Percentiles rank a stretch among this genome's conserved stretches.
These are phyloP conservation scores for Galerucella nymphaeae DNA, from an alignment of 2,888 invertebrate species.

Conservation along the genomic window DNA sequence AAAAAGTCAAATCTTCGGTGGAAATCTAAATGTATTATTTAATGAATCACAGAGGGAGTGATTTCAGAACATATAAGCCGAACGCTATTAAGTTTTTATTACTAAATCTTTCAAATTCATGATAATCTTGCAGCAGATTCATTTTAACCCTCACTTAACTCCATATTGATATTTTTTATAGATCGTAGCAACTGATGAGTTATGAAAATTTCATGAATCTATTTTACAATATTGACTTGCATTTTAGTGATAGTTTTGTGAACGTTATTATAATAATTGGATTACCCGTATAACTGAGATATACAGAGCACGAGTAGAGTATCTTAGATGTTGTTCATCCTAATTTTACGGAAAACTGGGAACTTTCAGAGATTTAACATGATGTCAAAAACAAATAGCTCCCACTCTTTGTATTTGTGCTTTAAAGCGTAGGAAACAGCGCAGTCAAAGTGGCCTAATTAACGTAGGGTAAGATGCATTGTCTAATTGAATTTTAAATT, in stretches of 20 bases:
- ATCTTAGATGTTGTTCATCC: background rate
- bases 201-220: background rate
- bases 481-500: too few relatives aligned
- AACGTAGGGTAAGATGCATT: background rate
- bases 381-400: background rate
- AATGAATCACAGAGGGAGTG: too few relatives aligned
- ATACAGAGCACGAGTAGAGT: background rate
- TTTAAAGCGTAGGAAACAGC: background rate
- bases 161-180: too few relatives aligned
- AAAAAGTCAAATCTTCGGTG: too few relatives aligned
- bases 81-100: too few relatives aligned
- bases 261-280: background rate
- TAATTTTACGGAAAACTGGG: background rate
- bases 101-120: too few relatives aligned
- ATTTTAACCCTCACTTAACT: too few relatives aligned
- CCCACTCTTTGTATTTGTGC: background rate
- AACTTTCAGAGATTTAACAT: background rate
- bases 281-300: conserved; percentile 3
- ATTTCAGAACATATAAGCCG: too few relatives aligned
- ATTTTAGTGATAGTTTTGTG: background rate
- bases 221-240: background rate
- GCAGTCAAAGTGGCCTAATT: background rate
- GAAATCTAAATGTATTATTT: too few relatives aligned
- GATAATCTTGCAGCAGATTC: too few relatives aligned
- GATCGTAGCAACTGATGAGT: background rate